Base-by-base conservation (phyloP, 2,113 vertebrate genomes). In the Phaethornis superciliosus region DNA sequence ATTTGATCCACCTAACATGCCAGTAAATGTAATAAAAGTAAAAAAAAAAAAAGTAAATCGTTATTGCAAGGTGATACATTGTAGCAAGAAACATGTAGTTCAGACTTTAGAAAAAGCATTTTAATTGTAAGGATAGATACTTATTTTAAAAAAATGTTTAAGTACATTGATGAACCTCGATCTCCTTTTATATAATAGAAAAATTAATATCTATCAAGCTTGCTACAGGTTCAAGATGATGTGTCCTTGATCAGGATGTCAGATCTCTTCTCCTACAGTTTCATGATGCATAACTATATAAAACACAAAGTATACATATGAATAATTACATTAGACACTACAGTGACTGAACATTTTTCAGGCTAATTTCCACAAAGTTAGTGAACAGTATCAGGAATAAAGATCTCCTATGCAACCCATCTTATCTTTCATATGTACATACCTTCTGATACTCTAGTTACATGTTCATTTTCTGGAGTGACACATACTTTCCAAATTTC, bases 401-500 rank as follows among this genome's bases (percentile, higher is more conserved):
- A 91, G 75, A 69, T 80, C 24, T 82, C 55, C 54, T 81, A 58
- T 5, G 32, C 42, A 89, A 54, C 30, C 16, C 3, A 0, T 49
- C 40, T 85, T 78, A 58, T 88, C 76, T 64, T 80, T 90, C 18
- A 81, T 32, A 78, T 6, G 46, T 87, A 92, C 89, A 63, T 94
- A 92, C 85, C 87, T 94, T 91, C 68, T 85, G 91, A 80, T 40
- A 91, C 22, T 85, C 87, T 92, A 95, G 88, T 85, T 93, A 69
- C 13, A 93, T 18, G 16, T 77, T 89, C 81, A 91, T 33, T 94
- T 56, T 76, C 87, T 93, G 91, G 89, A 93, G 91, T 33, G 92
- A 90, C 33, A 91, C 32, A 55, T 58, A 89, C 23, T 92, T 91
- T 49, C 78, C 87, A 85, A 74, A 91, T 42, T 85, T 92, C 64